Conservation (phyloP, 2,888 invertebrate species). For the Idaea straminata region DNA sequence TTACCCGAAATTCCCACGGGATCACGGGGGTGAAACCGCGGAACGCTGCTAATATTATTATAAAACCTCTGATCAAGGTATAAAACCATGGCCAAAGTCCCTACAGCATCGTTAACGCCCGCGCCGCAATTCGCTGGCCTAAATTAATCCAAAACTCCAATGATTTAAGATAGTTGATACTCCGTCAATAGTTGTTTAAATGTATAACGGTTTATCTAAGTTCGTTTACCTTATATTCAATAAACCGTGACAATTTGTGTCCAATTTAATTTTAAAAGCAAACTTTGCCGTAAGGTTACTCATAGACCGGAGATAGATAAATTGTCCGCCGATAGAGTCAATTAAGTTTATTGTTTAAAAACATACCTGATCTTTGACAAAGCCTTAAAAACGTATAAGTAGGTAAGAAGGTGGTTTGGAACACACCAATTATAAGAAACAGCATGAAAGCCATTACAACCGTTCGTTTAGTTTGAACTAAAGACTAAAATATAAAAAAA, state of each 20-base stretch:
- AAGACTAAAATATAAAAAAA: too few species aligned
- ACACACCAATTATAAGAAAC: too few species aligned
- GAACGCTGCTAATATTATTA: too few species aligned
- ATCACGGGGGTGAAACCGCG: too few species aligned
- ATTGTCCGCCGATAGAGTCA: background rate
- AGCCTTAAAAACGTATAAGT: too few species aligned
- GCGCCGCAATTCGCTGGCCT: background rate
- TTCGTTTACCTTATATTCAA: constrained; percentile 60
- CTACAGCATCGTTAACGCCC: background rate
- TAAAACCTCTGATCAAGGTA: too few species aligned
- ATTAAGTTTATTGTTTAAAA: too few species aligned
- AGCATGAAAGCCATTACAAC: too few species aligned
- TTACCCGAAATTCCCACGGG: too few species aligned
- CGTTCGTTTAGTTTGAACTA: too few species aligned
- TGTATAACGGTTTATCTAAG: constrained; percentile 54
- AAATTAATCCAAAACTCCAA: background rate
- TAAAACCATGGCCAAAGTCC: background rate
- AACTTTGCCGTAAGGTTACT: constrained; percentile 31
- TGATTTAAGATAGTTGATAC: constrained; percentile 4
- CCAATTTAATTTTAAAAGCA: constrained; percentile 35
- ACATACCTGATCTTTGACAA: too few species aligned
- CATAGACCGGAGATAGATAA: background rate
- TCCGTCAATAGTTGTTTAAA: background rate
- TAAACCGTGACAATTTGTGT: constrained; percentile 47
- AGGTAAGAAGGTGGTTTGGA: too few species aligned